Evolutionary conservation across 2,797 vertebrate species (phyloP).

Genomic region (Lutra lutra): DNA sequence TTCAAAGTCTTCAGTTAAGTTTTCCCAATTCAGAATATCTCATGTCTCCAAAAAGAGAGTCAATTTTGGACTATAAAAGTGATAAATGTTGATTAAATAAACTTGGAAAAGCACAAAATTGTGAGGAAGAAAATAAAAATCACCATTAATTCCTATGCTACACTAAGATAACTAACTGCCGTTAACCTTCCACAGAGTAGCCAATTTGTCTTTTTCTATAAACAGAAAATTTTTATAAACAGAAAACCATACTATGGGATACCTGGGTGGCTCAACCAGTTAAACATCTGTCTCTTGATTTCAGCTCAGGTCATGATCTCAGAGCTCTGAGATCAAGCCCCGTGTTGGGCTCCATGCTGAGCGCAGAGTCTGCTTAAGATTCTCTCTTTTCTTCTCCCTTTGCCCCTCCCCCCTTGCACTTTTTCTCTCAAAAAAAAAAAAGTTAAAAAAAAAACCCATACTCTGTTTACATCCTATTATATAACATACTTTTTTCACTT

Average conservation of each 20-base stretch:
- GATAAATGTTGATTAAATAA: background rate
- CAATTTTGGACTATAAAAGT: background rate
- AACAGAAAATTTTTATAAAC: background rate
- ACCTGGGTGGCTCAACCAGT: background rate
- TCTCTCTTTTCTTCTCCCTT: background rate
- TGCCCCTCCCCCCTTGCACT: background rate
- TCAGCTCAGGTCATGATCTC: background rate
- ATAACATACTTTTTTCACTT: background rate
- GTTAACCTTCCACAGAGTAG: background rate
- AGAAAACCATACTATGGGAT: background rate
- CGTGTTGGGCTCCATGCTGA: background rate
- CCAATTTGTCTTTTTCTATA: background rate
- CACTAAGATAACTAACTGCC: background rate
- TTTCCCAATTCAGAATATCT: background rate
- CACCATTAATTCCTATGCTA: background rate
- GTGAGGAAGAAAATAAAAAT: conserved; percentile 43
- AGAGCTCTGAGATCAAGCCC: background rate
- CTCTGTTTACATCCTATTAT: background rate
- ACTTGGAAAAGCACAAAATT: conserved; percentile 12
- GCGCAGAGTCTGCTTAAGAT: background rate
- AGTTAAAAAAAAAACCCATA: background rate
- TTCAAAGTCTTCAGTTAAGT: conserved; percentile 14
- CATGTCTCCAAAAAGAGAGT: background rate
- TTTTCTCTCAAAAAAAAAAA: background rate
- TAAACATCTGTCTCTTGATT: background rate